Conservation (phyloP, 2,113 vertebrate species). For the Orycteropus afer region DNA sequence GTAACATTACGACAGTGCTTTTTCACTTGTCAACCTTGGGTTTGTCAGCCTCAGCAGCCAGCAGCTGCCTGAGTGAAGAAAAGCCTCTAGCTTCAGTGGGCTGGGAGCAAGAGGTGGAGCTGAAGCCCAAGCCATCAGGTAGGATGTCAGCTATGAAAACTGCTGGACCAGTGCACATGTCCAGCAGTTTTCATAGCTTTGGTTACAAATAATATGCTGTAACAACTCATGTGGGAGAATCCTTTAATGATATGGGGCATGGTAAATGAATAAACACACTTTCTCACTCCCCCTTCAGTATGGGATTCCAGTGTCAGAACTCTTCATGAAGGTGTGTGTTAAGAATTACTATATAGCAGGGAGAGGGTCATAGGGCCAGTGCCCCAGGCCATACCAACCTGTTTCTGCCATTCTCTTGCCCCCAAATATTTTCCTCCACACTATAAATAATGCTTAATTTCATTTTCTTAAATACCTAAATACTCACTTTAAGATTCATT, state of each 20-base stretch:
- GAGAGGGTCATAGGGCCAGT: not conserved
- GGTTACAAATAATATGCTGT: not conserved
- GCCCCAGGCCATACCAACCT: not conserved
- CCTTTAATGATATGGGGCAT: not conserved
- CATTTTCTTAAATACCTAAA: not conserved
- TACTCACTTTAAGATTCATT: not conserved
- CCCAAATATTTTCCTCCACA: not conserved
- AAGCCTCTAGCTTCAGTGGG: too few relatives aligned
- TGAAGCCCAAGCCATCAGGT: not conserved
- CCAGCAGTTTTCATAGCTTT: not conserved
- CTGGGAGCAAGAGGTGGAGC: too few relatives aligned
- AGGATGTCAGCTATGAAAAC: not conserved
- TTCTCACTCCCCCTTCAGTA: not conserved
- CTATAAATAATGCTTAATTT: conserved; percentile 41
- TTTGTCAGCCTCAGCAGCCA: too few relatives aligned
- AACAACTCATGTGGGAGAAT: not conserved
- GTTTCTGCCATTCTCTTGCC: not conserved
- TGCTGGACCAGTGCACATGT: not conserved
- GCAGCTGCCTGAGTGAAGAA: too few relatives aligned
- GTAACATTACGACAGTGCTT: too few relatives aligned
- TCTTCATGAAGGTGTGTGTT: not conserved
- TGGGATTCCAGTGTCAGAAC: not conserved
- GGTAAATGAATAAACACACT: not conserved
- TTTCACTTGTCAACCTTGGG: too few relatives aligned
- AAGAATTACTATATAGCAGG: not conserved